Evolutionary conservation across 2,113 vertebrate genomes (phyloP), one percentile per base, ranked within the genome.

Genomic region (Henicopernis longicauda): DNA sequence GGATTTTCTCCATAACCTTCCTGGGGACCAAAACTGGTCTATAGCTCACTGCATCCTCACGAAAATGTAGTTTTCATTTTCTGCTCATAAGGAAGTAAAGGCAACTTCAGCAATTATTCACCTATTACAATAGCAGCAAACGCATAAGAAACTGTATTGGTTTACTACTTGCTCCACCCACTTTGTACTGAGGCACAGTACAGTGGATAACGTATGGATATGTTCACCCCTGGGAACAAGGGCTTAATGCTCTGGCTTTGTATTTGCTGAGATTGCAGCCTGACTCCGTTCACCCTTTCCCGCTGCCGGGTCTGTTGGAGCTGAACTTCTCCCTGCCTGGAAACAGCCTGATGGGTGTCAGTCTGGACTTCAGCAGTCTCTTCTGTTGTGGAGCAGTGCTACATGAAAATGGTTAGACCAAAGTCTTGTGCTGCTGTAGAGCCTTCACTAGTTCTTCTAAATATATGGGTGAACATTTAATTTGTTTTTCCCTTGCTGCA

Each of bases 121-220:
- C 3, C 44, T 42, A 11, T 10, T 14, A 42, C 11, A 47, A 5
- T 21, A 59, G 25, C 27, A 79, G 29, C 11, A 65, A 93, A 45
- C 0, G 0, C 14, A 6, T 22, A 42, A 38, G 16, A 73, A 84
- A 47, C 32, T 0, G 0, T 73, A 15, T n/a, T 20, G 11, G 3
- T 67, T 54, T 67, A 26, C 29, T 45, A 20, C n/a, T 62, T 45
- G 47, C 18, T 52, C 29, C 42, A 50, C 23, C 6, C 25, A 7
- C n/a, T 26, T 31, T 32, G 25, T 29, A 12, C 10, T 3, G 13
- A 66, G 13, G 27, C 19, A 47, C 31, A 15, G n/a, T 12, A 32
- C 27, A 7, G 29, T 9, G 32, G 31, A 16, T 10, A 55, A 15
- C 0, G 2, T 25, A 22, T 32, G 13, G 9, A 4, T 16, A 26